Evolutionary conservation across 2,797 vertebrate genomes (phyloP).

Genomic region (Hirundo rustica): DNA sequence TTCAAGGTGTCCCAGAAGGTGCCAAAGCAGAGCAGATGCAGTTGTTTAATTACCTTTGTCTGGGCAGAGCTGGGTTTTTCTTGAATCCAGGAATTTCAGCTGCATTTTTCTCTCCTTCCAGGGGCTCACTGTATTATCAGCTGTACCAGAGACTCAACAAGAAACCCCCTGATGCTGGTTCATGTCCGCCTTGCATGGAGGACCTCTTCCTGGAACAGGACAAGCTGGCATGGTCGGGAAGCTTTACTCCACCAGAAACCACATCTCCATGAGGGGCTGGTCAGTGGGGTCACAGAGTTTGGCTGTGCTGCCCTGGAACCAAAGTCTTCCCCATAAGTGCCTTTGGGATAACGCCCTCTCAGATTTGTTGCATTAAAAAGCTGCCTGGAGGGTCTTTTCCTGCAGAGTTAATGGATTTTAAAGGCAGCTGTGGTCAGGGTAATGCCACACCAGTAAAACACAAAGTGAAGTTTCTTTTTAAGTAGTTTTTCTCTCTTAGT

Average conservation of each 20-base stretch:
- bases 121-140: background rate
- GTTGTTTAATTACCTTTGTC: background rate
- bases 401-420: background rate
- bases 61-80: background rate
- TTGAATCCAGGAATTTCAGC: background rate
- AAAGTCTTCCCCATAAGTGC: background rate
- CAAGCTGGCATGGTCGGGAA: background rate
- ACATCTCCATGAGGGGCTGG: fast-evolving
- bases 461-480: background rate
- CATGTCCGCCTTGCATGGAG: background rate
- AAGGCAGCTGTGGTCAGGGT: background rate
- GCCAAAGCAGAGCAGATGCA: background rate
- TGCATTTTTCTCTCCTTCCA: background rate
- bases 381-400: background rate
- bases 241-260: background rate
- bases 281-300: fast-evolving
- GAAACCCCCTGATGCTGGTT: background rate
- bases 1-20: background rate
- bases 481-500: background rate
- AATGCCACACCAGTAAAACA: background rate
- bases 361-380: background rate
- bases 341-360: background rate
- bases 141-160: background rate
- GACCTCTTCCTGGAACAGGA: background rate
- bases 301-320: background rate